Percentiles rank a stretch among this genome's conserved stretches.
Conservation (phyloP, 2,113 vertebrate species). For the Charina bottae region DNA sequence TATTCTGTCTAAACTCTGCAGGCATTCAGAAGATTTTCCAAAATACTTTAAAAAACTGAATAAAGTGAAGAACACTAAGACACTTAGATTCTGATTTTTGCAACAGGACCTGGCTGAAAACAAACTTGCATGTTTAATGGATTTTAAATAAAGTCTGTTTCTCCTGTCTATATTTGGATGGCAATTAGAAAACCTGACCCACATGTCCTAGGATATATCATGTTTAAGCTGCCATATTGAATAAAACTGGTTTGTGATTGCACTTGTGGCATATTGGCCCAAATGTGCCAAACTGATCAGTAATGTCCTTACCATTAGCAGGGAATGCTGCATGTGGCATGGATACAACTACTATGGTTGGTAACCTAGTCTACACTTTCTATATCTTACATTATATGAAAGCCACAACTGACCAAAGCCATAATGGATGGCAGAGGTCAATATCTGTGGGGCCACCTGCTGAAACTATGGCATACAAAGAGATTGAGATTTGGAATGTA, state of each 20-base stretch:
- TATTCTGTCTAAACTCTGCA: neutral
- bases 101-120: neutral
- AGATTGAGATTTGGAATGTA: neutral
- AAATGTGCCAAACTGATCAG: neutral
- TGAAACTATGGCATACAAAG: neutral
- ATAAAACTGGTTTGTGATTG: neutral
- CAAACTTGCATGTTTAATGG: neutral
- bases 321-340: neutral
- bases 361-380: neutral
- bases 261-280: neutral
- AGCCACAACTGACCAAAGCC: neutral
- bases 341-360: neutral
- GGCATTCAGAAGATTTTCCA: neutral
- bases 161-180: neutral
- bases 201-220: neutral
- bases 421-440: neutral
- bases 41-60: neutral
- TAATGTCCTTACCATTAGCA: neutral
- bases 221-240: neutral
- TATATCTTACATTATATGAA: neutral
- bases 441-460: neutral
- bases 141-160: neutral
- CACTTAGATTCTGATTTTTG: neutral
- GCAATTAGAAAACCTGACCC: neutral
- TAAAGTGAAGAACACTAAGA: neutral